Evolutionary conservation across 2,888 invertebrate species (phyloP), one percentile per base, ranked within the genome.

Genomic region (Sicus ferrugineus): DNA sequence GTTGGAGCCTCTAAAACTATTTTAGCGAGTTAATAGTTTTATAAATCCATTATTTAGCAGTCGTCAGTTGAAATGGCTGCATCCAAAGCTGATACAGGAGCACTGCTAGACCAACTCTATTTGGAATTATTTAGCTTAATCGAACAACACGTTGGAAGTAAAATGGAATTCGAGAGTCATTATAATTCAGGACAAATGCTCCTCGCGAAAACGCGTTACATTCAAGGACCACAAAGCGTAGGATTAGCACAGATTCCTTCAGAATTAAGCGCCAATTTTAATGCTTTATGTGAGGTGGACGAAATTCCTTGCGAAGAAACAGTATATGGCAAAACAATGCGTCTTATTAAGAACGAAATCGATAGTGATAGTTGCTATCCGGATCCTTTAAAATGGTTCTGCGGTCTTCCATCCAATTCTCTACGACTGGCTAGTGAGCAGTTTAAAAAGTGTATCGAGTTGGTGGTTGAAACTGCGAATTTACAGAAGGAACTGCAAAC

Each of bases 311-410:
- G 74, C 6, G 77, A 81, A n/a, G 86, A 86, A 42, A 86, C 86
- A 64, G 73, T 86, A 19, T 76, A 80, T 23, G 75, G 72, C 9
- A 62, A 73, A 52, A 73, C 78, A 50, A 82, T 86, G 38, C 74
- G 81, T 23, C 69, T 88, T 19, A 82, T 85, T 69, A 83, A 81
- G 34, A 81, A 81, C 66, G 63, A 75, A 1, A 74, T 83, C 78
- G 73, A 88, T 79, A 81, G 87, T 80, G 76, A 79, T 2, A 75
- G 78, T 1, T 83, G 82, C 2, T 84, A 83, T 31, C 78, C 86
- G 77, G 83, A 96, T 82, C 95, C 96, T 0, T 81, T 95, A 34
- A 90, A 89, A 73, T 95, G 95, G 95, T 96, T 96, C 86, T 95
- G 95, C 14, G 89, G 94, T 48, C 84, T 96, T 42, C 93, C 95